Evolutionary conservation across 2,888 invertebrate genomes (phyloP).

Genomic region (Dyspetes luteomarginatus): DNA sequence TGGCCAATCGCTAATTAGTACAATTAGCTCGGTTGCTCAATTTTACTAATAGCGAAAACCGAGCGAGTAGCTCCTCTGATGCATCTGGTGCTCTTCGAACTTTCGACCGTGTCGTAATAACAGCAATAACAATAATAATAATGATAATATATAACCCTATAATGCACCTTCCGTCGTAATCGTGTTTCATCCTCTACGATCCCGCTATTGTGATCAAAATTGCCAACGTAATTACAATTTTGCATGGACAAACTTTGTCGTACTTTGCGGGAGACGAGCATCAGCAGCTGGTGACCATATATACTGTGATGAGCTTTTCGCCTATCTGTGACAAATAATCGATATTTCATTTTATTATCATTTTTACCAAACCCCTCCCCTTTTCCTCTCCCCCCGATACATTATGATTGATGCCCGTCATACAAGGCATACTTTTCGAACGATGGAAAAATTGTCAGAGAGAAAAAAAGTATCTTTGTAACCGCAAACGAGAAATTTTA

Average conservation of each 20-base stretch:
- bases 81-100: slow-evolving; percentile 75
- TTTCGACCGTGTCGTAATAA: slow-evolving; percentile 52
- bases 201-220: slow-evolving; percentile 73
- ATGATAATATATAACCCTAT: not conserved
- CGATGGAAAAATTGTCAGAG: not conserved
- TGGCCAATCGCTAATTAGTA: slow-evolving; percentile 79
- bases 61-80: slow-evolving; percentile 21
- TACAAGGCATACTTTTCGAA: not conserved
- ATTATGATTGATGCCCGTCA: not conserved
- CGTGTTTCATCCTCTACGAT: slow-evolving; percentile 25
- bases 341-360: not conserved
- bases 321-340: not conserved
- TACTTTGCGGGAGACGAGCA: not conserved
- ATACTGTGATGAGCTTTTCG: not conserved
- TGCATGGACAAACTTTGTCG: not conserved
- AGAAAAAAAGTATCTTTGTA: not conserved
- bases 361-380: not conserved
- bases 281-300: not conserved
- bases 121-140: not conserved
- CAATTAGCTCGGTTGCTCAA: slow-evolving; percentile 75
- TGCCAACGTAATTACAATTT: slow-evolving; percentile 74
- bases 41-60: slow-evolving; percentile 77
- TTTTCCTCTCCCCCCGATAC: not conserved
- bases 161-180: slow-evolving; percentile 53
- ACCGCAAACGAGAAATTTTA: not conserved